These are phyloP conservation scores for Corynorhinus townsendii DNA, from an alignment of 2,113 vertebrate genomes.

Conservation along the genomic window DNA sequence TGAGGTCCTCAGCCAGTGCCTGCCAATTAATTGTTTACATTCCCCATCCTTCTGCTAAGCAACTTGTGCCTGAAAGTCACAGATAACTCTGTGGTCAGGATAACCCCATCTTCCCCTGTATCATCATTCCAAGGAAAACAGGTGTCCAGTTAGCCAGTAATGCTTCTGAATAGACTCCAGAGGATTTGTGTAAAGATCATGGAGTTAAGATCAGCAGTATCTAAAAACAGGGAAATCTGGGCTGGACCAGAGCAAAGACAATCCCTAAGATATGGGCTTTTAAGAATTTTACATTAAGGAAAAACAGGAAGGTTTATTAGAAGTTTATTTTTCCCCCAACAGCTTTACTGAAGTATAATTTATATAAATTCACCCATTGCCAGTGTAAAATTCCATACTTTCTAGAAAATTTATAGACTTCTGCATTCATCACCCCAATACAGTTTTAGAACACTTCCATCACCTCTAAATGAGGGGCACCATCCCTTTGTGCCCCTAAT, in stretches of 20 bases:
- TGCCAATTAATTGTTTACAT: background rate
- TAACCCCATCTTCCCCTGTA: background rate
- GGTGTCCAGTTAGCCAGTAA: background rate
- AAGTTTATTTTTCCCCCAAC: background rate
- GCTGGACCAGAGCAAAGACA: background rate
- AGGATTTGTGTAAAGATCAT: background rate
- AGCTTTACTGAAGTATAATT: background rate
- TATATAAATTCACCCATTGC: background rate
- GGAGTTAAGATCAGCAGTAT: background rate
- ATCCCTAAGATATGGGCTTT: background rate
- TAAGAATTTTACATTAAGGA: background rate
- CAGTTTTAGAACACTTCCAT: background rate
- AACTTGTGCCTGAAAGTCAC: conserved; percentile 24
- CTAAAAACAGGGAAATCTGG: background rate
- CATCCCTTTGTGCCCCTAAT: background rate
- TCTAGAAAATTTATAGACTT: background rate
- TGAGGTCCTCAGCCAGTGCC: background rate
- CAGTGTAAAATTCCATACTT: background rate
- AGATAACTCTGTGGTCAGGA: background rate
- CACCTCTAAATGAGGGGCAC: background rate
- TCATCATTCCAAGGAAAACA: conserved; percentile 29
- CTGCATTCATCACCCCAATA: background rate
- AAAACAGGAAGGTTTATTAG: background rate
- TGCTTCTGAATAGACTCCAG: background rate
- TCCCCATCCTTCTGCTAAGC: conserved; percentile 13